Conservation (phyloP, 1,140 invertebrate genomes). For the Chlorops oryzae region DNA sequence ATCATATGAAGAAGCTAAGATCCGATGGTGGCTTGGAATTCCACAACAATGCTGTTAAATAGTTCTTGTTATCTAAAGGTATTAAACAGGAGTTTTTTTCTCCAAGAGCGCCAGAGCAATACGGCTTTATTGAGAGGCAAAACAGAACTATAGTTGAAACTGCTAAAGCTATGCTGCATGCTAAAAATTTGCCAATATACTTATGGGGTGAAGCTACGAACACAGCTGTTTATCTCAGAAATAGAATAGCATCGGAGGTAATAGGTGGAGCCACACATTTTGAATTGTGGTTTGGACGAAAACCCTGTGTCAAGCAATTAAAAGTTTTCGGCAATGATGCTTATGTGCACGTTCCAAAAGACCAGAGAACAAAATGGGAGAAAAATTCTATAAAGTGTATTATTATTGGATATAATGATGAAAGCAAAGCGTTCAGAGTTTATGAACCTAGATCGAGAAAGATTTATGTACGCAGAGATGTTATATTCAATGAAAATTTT, state of each 20-base stretch:
- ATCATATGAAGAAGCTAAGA: constrained; percentile 20
- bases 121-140: constrained; percentile 48
- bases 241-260: constrained; percentile 38
- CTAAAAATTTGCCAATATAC: constrained; percentile 10
- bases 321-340: constrained; percentile 40
- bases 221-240: constrained; percentile 41
- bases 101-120: constrained; percentile 48
- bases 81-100: constrained; percentile 18
- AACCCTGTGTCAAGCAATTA: constrained; percentile 26
- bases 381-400: constrained; percentile 20
- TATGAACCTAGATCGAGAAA: constrained; percentile 1
- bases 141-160: constrained; percentile 28
- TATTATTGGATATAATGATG: constrained; percentile 30
- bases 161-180: constrained; percentile 20
- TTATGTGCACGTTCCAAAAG: constrained; percentile 19
- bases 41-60: constrained; percentile 18
- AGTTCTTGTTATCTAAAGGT: constrained; percentile 12
- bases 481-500: constrained; percentile 9
- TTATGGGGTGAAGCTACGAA: constrained; percentile 45
- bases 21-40: constrained; percentile 24
- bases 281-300: constrained; percentile 38
- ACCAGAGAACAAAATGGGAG: constrained; percentile 23
- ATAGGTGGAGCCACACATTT: constrained; percentile 33
- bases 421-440: constrained; percentile 16
- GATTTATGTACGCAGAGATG: constrained; percentile 3